These are phyloP conservation scores for Percopsis omiscomaycus DNA, from an alignment of 2,797 vertebrate genomes.

Conservation along the genomic window DNA sequence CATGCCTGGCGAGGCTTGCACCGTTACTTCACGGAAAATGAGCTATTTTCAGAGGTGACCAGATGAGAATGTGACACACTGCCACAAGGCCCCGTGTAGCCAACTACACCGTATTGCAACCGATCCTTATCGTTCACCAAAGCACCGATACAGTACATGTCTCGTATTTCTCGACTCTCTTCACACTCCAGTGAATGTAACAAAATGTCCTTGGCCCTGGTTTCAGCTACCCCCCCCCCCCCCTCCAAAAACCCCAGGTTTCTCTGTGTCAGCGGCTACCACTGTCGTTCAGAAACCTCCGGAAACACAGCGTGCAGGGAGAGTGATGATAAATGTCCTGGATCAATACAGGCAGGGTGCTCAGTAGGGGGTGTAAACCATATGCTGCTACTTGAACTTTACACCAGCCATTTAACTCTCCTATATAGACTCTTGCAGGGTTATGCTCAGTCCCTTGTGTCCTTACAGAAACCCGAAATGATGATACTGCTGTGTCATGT, in stretches of 20 bases:
- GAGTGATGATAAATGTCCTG: slow-evolving; percentile 49
- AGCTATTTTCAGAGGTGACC: slow-evolving; percentile 1
- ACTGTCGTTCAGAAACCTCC: slow-evolving; percentile 37
- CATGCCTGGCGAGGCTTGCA: slow-evolving; percentile 5
- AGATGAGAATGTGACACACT: neutral
- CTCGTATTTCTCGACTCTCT: slow-evolving; percentile 25
- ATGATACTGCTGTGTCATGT: slow-evolving; percentile 2
- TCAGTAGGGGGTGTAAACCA: slow-evolving; percentile 56
- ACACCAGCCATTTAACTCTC: slow-evolving; percentile 54
- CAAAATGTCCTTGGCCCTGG: slow-evolving; percentile 34
- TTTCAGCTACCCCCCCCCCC: slow-evolving; percentile 21
- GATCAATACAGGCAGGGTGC: slow-evolving; percentile 48
- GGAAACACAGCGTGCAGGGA: slow-evolving; percentile 43
- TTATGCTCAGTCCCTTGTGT: neutral
- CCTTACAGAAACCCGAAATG: neutral
- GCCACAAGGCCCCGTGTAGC: slow-evolving; percentile 9
- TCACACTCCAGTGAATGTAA: slow-evolving; percentile 26
- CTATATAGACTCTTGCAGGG: slow-evolving; percentile 10
- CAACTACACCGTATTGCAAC: slow-evolving; percentile 18
- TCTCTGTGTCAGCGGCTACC: slow-evolving; percentile 26
- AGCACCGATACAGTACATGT: slow-evolving; percentile 31
- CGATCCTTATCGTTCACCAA: slow-evolving; percentile 34
- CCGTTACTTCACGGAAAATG: slow-evolving; percentile 14
- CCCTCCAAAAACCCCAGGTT: neutral
- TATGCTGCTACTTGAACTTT: slow-evolving; percentile 59